phyloP scores from a whole-genome alignment of 2,113 vertebrate genomes.

The Ahaetulla prasina region DNA sequence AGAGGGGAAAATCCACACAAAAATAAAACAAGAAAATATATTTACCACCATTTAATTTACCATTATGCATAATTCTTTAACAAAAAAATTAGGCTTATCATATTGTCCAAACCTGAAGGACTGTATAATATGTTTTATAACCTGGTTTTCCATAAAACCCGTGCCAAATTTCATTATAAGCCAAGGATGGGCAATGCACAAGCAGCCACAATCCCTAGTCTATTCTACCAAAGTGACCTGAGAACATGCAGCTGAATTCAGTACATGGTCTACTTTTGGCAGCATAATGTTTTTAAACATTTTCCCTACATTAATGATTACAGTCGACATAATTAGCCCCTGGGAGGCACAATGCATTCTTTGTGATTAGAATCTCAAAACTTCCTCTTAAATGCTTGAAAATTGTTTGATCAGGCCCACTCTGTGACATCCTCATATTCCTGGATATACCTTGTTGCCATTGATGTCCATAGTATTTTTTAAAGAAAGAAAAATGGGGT shows the following conservation, averaged over 20 bases:
- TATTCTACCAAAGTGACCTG: not conserved
- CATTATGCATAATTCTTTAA: not conserved
- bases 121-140: not conserved
- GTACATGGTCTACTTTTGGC: not conserved
- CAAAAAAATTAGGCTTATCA: not conserved
- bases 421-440: not conserved
- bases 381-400: not conserved
- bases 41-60: not conserved
- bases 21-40: not conserved
- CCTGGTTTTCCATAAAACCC: not conserved
- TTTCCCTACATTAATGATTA: not conserved
- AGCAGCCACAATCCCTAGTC: not conserved
- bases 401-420: not conserved
- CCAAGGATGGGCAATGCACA: not conserved
- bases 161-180: not conserved
- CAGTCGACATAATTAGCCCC: not conserved
- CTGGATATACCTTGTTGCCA: not conserved
- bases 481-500: not conserved
- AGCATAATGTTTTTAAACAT: not conserved
- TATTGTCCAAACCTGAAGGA: not conserved
- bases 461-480: not conserved
- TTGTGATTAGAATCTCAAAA: not conserved
- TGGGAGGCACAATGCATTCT: not conserved
- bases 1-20: not conserved
- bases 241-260: not conserved